A percentile compares a stretch with the other conserved stretches of the same genome.
These are phyloP conservation scores for Lithobates sylvaticus DNA, from an alignment of 2,797 vertebrate species.

Conservation along the genomic window DNA sequence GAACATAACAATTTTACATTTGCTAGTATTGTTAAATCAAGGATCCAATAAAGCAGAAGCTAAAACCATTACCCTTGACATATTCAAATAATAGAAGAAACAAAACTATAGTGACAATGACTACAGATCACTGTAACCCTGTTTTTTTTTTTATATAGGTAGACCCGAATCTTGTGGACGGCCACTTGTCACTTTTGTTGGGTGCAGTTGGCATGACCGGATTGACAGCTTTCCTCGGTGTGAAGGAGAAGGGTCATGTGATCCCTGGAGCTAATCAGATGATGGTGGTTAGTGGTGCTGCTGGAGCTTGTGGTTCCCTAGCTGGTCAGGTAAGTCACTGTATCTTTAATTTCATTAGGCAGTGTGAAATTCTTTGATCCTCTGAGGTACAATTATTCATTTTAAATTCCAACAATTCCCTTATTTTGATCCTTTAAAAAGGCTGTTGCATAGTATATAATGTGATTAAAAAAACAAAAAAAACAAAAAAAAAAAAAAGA, in stretches of 20 bases:
- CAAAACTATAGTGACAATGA: too few species aligned
- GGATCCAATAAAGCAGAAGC: too few species aligned
- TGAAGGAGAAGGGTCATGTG: constrained; percentile 91
- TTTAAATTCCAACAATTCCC: too few species aligned
- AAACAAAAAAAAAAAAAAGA: too few species aligned
- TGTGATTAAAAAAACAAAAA: too few species aligned
- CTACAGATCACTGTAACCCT: not conserved
- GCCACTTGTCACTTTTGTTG: constrained; percentile 88
- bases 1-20: too few species aligned
- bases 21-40: too few species aligned
- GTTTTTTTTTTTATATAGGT: constrained; percentile 74
- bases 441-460: too few species aligned
- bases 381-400: too few species aligned
- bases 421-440: too few species aligned
- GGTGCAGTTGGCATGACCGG: constrained; percentile 92
- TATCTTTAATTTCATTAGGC: not conserved
- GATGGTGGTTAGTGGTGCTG: constrained; percentile 94
- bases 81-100: too few species aligned
- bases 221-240: constrained; percentile 86
- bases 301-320: constrained; percentile 92
- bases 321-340: constrained; percentile 88
- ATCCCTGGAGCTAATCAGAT: constrained; percentile 85
- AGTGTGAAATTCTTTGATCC: not conserved
- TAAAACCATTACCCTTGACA: too few species aligned
- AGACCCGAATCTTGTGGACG: constrained; percentile 83